Conservation (phyloP, 2,888 invertebrate species). For the Dicycla oo region DNA sequence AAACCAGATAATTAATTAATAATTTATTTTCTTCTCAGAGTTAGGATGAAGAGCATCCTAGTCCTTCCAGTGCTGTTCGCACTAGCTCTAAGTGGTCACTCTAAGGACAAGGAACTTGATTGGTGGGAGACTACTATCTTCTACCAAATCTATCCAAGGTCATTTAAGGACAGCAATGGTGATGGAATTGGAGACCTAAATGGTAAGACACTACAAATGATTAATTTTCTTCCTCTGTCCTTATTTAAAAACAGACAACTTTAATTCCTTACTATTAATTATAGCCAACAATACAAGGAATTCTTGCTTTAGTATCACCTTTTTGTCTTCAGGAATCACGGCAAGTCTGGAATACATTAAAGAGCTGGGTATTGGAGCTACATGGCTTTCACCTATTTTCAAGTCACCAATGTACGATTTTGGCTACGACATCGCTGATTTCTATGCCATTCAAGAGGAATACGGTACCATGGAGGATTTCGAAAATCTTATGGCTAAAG, state of each 20-base stretch:
- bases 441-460: slow-evolving; percentile 92
- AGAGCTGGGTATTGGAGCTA: slow-evolving; percentile 92
- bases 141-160: slow-evolving; percentile 95
- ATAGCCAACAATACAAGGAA: too few species aligned
- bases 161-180: slow-evolving; percentile 94
- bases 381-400: slow-evolving; percentile 94
- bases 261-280: too few species aligned
- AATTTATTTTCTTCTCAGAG: slow-evolving; percentile 34
- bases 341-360: slow-evolving; percentile 91
- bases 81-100: slow-evolving; percentile 65
- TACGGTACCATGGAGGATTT: slow-evolving; percentile 94
- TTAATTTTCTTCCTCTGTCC: background rate
- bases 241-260: background rate
- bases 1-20: too few species aligned
- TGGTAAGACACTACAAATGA: slow-evolving; percentile 75
- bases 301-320: background rate
- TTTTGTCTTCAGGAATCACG: slow-evolving; percentile 88
- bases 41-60: slow-evolving; percentile 63
- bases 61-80: slow-evolving; percentile 72
- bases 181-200: slow-evolving; percentile 93
- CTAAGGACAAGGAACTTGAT: slow-evolving; percentile 77
- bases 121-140: slow-evolving; percentile 95
- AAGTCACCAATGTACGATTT: slow-evolving; percentile 95
- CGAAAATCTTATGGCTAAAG: slow-evolving; percentile 89
- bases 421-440: slow-evolving; percentile 95